phyloP scores from a whole-genome alignment of 2,113 vertebrate species.

The Catagonus wagneri region DNA sequence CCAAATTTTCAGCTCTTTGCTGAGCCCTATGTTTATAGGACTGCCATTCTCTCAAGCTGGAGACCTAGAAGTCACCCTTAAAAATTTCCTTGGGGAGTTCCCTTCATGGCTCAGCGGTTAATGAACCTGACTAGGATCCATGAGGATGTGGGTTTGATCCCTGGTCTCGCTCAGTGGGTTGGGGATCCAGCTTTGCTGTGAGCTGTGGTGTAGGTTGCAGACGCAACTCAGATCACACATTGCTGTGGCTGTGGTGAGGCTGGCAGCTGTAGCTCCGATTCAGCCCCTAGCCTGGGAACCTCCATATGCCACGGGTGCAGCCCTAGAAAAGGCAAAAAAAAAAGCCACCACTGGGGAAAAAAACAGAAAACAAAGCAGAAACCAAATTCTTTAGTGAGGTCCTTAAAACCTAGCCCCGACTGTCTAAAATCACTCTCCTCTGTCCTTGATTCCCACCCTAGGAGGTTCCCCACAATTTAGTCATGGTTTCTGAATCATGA shows the following conservation, averaged over 20 bases:
- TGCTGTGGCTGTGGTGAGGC: no score
- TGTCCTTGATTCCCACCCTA: not conserved
- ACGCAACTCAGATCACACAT: no score
- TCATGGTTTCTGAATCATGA: not conserved
- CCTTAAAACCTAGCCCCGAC: not conserved
- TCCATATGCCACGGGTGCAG: no score
- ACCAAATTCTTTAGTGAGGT: not conserved
- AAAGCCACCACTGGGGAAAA: not conserved
- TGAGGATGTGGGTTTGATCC: no score
- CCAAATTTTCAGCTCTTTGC: not conserved
- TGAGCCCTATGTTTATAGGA: not conserved
- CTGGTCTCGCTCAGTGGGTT: no score
- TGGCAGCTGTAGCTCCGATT: no score
- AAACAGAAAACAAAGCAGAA: no score
- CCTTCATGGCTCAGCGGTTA: no score
- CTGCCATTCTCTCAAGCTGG: not conserved
- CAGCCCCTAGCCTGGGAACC: no score
- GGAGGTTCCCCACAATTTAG: not conserved
- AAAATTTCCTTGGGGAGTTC: not conserved
- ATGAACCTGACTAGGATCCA: no score
- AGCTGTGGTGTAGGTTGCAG: no score
- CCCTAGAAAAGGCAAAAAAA: not conserved
- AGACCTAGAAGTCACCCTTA: slow-evolving; percentile 14
- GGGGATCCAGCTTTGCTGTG: no score
- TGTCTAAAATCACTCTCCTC: slow-evolving; percentile 14